Conservation (phyloP, 92 coral and sea anemone species). For the Porites lobata region DNA sequence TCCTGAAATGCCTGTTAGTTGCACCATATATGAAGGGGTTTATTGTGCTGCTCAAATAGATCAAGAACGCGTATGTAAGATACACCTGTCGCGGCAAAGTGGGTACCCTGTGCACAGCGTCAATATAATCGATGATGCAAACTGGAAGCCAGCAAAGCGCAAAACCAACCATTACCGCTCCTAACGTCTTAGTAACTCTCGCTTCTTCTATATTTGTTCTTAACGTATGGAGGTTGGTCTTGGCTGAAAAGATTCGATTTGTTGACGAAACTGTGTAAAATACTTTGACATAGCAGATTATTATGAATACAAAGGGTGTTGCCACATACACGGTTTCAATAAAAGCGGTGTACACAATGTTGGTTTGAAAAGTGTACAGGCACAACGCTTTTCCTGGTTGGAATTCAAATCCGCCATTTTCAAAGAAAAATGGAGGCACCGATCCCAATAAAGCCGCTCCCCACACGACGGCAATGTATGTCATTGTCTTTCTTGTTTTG, state of each 20-base stretch:
- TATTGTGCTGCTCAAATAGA: neutral
- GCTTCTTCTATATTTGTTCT: neutral
- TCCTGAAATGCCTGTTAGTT: neutral
- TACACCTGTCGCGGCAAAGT: neutral
- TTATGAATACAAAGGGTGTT: conserved; percentile 46
- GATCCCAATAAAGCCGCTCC: neutral
- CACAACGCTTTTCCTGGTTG: conserved; percentile 22
- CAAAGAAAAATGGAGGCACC: conserved; percentile 54
- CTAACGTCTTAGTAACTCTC: neutral
- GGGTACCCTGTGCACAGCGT: conserved; percentile 18
- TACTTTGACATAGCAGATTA: conserved; percentile 54
- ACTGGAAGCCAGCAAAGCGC: conserved; percentile 8
- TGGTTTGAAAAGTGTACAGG: conserved; percentile 8
- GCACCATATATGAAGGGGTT: conserved; percentile 5
- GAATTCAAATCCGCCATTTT: conserved; percentile 49
- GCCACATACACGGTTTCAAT: conserved; percentile 58
- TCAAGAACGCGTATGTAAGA: neutral
- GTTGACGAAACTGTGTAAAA: conserved; percentile 5
- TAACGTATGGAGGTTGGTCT: neutral
- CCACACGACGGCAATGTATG: conserved; percentile 43
- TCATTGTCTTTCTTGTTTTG: neutral
- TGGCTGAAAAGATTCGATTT: neutral
- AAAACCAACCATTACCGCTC: neutral
- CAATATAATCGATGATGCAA: conserved; percentile 56
- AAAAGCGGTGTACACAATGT: conserved; percentile 58